phyloP scores from a whole-genome alignment of 1,140 invertebrate genomes.

The Lepidotrigona ventralis region DNA sequence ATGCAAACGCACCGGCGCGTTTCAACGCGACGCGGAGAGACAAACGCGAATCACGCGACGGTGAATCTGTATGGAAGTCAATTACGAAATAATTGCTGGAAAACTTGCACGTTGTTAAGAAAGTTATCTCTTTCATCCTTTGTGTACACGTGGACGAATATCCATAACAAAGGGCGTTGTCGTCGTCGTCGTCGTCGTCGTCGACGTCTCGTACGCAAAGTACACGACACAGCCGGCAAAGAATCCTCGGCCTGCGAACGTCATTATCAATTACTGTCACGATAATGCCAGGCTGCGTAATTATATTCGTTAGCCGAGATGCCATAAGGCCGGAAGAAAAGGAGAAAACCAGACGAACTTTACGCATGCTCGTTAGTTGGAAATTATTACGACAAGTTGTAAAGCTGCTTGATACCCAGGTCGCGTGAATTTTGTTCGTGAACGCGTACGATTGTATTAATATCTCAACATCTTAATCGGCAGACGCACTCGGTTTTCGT shows the following conservation, averaged over 20 bases:
- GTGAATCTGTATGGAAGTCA: no score
- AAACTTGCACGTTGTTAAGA: neutral
- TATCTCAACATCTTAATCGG: constrained; percentile 27
- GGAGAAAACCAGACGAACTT: neutral
- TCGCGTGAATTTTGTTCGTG: constrained; percentile 37
- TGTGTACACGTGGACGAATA: neutral
- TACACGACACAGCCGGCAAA: no score
- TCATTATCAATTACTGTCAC: constrained; percentile 12
- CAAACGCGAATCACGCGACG: neutral
- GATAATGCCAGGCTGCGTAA: constrained; percentile 2
- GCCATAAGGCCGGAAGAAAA: neutral
- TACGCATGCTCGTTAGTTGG: neutral
- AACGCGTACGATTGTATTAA: constrained; percentile 55
- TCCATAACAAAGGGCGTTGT: no score
- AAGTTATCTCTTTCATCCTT: neutral
- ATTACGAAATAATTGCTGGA: neutral
- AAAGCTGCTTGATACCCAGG: constrained; percentile 23
- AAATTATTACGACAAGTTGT: constrained; percentile 34
- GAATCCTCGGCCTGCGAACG: neutral
- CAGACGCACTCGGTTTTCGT: constrained; percentile 2
- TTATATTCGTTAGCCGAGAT: neutral
- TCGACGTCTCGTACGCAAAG: no score
- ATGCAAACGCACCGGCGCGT: constrained; percentile 27
- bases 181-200: neutral
- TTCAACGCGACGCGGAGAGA: constrained; percentile 11